These are phyloP conservation scores for Arctia plantaginis DNA, from an alignment of 2,888 invertebrate genomes.

Conservation along the genomic window DNA sequence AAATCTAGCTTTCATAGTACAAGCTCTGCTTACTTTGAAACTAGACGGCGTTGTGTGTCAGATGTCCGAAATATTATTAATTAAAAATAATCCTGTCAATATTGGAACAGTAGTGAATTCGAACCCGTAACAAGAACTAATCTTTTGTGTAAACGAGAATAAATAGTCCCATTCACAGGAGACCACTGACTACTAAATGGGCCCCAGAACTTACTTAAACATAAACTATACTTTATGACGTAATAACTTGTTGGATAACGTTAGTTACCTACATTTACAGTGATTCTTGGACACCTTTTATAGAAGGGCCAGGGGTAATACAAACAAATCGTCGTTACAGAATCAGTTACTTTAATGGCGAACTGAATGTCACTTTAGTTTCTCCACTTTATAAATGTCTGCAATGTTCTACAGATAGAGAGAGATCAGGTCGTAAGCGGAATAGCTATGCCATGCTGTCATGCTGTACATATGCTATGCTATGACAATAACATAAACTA, in stretches of 20 bases:
- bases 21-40: too few relatives aligned
- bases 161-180: background rate
- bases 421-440: background rate
- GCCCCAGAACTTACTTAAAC: background rate
- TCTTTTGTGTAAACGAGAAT: background rate
- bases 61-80: too few relatives aligned
- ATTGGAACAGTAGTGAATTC: background rate
- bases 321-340: background rate
- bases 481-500: too few relatives aligned
- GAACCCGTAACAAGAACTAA: background rate
- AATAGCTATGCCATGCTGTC: too few relatives aligned
- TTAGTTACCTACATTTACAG: background rate
- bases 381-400: background rate
- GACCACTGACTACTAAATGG: background rate
- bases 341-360: background rate
- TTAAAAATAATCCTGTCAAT: background rate
- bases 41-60: too few relatives aligned
- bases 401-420: background rate
- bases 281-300: background rate
- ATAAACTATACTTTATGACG: background rate
- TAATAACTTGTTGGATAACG: background rate
- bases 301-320: background rate
- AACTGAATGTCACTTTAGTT: constrained; percentile 5
- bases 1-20: too few relatives aligned
- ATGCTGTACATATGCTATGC: background rate